These are phyloP conservation scores for Macrophya annulata DNA, from an alignment of 2,888 invertebrate species.

Conservation along the genomic window DNA sequence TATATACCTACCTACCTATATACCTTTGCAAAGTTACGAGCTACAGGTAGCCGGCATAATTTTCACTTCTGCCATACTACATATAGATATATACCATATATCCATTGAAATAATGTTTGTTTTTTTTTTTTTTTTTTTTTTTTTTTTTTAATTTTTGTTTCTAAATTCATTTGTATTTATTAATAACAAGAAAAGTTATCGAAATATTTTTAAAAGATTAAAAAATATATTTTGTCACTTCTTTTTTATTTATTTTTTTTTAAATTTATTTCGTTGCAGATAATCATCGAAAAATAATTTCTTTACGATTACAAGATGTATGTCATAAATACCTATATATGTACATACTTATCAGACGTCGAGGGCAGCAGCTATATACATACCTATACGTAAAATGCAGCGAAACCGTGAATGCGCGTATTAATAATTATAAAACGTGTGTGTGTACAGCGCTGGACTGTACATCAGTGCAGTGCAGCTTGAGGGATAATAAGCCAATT, in stretches of 20 bases:
- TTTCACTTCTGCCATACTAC: neutral
- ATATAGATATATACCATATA: neutral
- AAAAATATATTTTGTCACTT: too few relatives aligned
- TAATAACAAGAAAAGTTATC: too few relatives aligned
- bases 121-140: too few relatives aligned
- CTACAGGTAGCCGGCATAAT: slow-evolving; percentile 36
- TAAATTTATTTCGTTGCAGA: too few relatives aligned
- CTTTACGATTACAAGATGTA: too few relatives aligned
- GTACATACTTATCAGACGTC: too few relatives aligned
- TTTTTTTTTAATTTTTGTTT: neutral
- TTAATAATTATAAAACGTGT: neutral
- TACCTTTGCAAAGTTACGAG: slow-evolving; percentile 20
- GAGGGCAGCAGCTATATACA: neutral
- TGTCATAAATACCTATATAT: too few relatives aligned
- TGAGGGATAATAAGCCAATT: slow-evolving; percentile 17
- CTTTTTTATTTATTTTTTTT: too few relatives aligned
- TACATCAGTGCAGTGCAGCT: neutral
- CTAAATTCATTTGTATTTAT: too few relatives aligned
- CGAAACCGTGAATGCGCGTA: neutral
- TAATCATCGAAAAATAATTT: too few relatives aligned
- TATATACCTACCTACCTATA: neutral
- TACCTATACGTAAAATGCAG: neutral
- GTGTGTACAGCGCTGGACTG: neutral
- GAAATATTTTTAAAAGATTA: too few relatives aligned
- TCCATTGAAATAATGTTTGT: neutral